Base-by-base conservation (phyloP, 2,113 vertebrate species). In the Paralichthys olivaceus region DNA sequence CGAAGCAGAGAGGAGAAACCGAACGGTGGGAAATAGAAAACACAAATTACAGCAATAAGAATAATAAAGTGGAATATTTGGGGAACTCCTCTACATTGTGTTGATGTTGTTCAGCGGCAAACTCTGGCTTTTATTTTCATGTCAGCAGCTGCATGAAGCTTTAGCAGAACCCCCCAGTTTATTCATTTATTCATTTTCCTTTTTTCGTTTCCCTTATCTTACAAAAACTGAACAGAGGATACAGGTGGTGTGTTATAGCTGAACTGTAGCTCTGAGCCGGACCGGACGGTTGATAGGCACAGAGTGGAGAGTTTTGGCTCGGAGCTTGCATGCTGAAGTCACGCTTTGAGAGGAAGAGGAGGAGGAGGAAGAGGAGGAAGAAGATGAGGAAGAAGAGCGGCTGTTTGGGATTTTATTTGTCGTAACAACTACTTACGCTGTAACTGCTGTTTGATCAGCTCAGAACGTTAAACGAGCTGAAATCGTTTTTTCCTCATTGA, bases 301-400 rank as follows among this genome's bases (percentile, higher is more conserved):
- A 94, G 94, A 96, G 94, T 96, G 95, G 95, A 95, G 96, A 94
- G 95, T 96, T 96, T 95, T 96, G 96, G 95, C 96, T 97, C 95
- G 96, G 96, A 96, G 95, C 95, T 95, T 90, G 95, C 96, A 97
- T 96, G 96, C 96, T 96, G 94, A 95, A 96, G 94, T 96, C 95
- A 95, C 94, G 94, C 96, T 86, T 80, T 69, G 66, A 89, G 60
- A 75, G 11, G 66, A 43, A 53, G 37, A 72, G 45, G 55, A 72
- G 25, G 15, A 26, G 5, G 65, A 23, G 55, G 68, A 55, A 13
- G 51, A 20, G 13, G 12, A 28, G 5, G 22, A 54, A 34, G 40
- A 20, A 8, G 40, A 40, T 43, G 26, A 54, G 19, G 25, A 76
- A 29, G 20, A 32, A 37, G 43, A 66, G 69, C 1, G 4, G 80